A percentile compares a stretch with the other conserved stretches of the same genome.
Conservation (phyloP, 2,797 vertebrate species). For the Carduelis carduelis region DNA sequence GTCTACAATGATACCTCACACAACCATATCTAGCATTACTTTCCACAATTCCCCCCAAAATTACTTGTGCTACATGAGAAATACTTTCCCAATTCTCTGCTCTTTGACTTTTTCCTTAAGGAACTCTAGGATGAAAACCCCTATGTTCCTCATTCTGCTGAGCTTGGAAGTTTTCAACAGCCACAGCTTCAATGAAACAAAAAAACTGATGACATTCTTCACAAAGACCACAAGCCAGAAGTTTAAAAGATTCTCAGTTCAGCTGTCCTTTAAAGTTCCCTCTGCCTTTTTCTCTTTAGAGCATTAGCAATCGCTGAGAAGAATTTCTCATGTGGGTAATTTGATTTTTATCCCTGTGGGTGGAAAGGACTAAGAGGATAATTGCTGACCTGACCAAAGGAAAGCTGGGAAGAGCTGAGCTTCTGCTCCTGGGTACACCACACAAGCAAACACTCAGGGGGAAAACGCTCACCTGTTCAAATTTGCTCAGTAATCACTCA, state of each 20-base stretch:
- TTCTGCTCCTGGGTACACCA: background rate
- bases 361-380: background rate
- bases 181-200: background rate
- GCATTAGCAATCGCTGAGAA: background rate
- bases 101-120: background rate
- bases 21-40: background rate
- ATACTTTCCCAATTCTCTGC: background rate
- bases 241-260: background rate
- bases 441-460: background rate
- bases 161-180: background rate
- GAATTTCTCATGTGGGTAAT: background rate
- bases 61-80: background rate
- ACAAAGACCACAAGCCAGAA: background rate
- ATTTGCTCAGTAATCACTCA: background rate
- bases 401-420: background rate
- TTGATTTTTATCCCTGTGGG: background rate
- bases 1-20: background rate
- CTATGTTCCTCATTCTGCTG: background rate
- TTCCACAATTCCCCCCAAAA: background rate
- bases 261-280: background rate
- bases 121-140: background rate
- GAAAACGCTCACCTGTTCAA: background rate
- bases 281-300: background rate
- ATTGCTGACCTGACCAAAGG: background rate
- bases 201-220: background rate